A percentile compares a stretch with the other conserved stretches of the same genome.
Evolutionary conservation across 2,113 vertebrate genomes (phyloP).

Genomic region (Ibidorhyncha struthersii): DNA sequence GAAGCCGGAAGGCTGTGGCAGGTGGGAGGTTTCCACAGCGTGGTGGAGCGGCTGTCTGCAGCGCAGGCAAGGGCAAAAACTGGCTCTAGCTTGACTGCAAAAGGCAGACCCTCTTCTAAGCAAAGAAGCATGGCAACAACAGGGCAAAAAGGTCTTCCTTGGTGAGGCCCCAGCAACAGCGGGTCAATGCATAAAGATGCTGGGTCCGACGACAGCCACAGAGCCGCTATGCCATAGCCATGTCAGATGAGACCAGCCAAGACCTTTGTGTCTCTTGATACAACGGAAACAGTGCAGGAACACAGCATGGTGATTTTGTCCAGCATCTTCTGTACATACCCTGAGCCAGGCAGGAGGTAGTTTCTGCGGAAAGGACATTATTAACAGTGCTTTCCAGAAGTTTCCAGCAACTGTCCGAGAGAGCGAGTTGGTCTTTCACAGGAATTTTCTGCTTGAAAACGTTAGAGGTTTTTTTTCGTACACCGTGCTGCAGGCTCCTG

Average conservation of each 20-base stretch:
- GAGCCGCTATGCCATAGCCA: background rate
- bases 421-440: background rate
- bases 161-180: background rate
- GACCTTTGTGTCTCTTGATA: background rate
- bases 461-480: background rate
- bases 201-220: rapidly evolving
- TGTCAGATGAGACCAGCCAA: background rate
- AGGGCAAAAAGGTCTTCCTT: background rate
- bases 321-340: background rate
- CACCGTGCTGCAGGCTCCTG: background rate
- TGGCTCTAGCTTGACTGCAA: background rate
- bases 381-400: background rate
- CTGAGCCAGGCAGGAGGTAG: background rate
- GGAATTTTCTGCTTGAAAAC: slow-evolving; percentile 25
- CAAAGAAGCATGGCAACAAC: background rate
- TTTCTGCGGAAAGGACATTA: background rate
- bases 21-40: background rate
- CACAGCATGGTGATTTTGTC: background rate
- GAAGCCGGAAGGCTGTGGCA: background rate
- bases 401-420: background rate
- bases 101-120: background rate
- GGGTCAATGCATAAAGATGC: background rate
- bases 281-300: background rate
- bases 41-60: background rate
- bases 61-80: background rate